Conservation (phyloP, 2,797 vertebrate species). For the Neoniphon sammara region DNA sequence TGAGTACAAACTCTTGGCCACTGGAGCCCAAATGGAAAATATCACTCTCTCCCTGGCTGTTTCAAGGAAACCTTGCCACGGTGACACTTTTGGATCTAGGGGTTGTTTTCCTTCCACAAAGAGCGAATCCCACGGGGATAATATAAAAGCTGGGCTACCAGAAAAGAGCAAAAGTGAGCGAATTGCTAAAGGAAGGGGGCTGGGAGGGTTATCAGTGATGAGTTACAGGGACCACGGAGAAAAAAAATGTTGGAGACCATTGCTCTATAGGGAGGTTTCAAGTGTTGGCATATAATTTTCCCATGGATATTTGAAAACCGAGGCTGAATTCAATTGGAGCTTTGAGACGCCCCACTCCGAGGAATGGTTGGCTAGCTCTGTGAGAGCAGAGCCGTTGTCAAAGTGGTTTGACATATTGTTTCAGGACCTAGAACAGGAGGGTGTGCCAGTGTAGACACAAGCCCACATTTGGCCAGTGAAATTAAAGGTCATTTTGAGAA, state of each 20-base stretch:
- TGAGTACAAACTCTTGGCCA: slow-evolving; percentile 61
- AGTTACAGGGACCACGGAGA: slow-evolving; percentile 37
- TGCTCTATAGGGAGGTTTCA: slow-evolving; percentile 12
- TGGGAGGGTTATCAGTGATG: slow-evolving; percentile 27
- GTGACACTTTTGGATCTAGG: slow-evolving; percentile 49
- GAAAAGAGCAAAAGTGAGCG: slow-evolving; percentile 39
- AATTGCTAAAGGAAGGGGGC: slow-evolving; percentile 34
- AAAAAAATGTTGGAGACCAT: slow-evolving; percentile 5
- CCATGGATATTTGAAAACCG: slow-evolving; percentile 49
- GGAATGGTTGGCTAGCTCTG: slow-evolving; percentile 13
- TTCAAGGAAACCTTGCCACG: slow-evolving; percentile 29
- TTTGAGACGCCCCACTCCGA: slow-evolving; percentile 5
- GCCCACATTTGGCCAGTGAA: slow-evolving; percentile 64
- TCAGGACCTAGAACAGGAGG: slow-evolving; percentile 50
- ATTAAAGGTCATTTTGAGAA: slow-evolving; percentile 81
- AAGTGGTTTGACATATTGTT: slow-evolving; percentile 72
- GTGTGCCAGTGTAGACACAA: slow-evolving; percentile 55
- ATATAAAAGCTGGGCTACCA: slow-evolving; percentile 15
- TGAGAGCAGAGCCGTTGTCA: slow-evolving; percentile 47
- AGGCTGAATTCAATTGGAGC: slow-evolving; percentile 49
- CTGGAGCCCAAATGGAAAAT: slow-evolving; percentile 62
- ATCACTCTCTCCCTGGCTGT: slow-evolving; percentile 48
- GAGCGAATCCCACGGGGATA: slow-evolving; percentile 21
- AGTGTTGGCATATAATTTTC: slow-evolving; percentile 43
- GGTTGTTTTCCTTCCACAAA: slow-evolving; percentile 60